Conservation (phyloP, 2,113 vertebrate species). For the Recurvirostra avosetta region DNA sequence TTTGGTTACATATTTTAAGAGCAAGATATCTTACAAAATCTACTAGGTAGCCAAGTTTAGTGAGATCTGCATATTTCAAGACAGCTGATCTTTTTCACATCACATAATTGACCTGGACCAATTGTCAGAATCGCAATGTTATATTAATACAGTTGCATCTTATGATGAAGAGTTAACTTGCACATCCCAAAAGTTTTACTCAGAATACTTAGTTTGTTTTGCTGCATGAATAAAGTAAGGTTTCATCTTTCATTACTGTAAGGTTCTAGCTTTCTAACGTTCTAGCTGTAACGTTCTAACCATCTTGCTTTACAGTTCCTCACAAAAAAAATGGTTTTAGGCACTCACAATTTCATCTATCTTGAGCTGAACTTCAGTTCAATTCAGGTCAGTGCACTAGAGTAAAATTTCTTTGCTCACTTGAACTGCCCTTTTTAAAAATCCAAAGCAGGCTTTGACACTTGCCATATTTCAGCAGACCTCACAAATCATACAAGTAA, state of each 20-base stretch:
- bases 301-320: background rate
- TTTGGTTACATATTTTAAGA: background rate
- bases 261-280: background rate
- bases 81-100: background rate
- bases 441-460: background rate
- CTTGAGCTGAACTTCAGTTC: background rate
- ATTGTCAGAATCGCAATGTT: background rate
- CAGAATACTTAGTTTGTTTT: background rate
- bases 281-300: too few relatives aligned
- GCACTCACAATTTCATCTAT: fast-evolving
- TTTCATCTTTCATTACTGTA: background rate
- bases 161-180: fast-evolving
- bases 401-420: background rate
- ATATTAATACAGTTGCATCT: background rate
- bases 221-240: background rate
- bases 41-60: background rate
- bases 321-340: background rate
- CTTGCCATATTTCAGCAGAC: background rate
- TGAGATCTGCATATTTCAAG: background rate
- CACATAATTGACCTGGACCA: background rate
- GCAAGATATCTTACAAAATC: fast-evolving
- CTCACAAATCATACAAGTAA: background rate
- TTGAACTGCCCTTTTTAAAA: background rate
- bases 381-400: background rate
- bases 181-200: background rate